A percentile compares a stretch with the other conserved stretches of the same genome.
Conservation (phyloP, 2,113 vertebrate genomes). For the Erythrocebus patas region DNA sequence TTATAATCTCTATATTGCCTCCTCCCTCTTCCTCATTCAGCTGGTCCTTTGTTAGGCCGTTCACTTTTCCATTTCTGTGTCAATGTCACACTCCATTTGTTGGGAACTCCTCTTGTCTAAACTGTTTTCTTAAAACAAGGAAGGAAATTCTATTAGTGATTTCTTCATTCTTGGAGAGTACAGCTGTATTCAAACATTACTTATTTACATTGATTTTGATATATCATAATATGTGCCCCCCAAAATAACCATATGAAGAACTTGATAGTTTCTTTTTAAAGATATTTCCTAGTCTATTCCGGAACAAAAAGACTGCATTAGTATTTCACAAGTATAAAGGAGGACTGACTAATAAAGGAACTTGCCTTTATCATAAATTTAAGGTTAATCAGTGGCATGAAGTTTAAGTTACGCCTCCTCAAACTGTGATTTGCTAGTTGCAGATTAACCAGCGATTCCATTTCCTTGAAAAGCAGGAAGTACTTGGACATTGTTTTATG, state of each 20-base stretch:
- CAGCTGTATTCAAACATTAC: not conserved
- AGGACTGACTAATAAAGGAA: slow-evolving; percentile 5
- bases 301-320: not conserved
- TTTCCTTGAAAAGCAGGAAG: slow-evolving; percentile 51
- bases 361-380: slow-evolving; percentile 8
- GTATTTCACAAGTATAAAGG: not conserved
- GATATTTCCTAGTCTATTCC: not conserved
- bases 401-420: not conserved
- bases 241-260: slow-evolving; percentile 10
- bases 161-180: not conserved
- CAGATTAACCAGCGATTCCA: slow-evolving; percentile 51
- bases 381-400: slow-evolving; percentile 24
- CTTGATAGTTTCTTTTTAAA: not conserved
- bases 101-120: not conserved
- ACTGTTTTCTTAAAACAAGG: not conserved
- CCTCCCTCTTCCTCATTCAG: not conserved
- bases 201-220: not conserved
- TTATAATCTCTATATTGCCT: not conserved
- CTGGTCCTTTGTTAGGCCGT: not conserved
- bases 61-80: not conserved
- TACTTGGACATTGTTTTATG: slow-evolving; percentile 29
- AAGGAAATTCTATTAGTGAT: not conserved
- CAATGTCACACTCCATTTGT: not conserved
- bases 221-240: not conserved
- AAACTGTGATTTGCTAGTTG: slow-evolving; percentile 23